These are phyloP conservation scores for Oncorhynchus masou DNA, from an alignment of 2,113 vertebrate species.

Conservation along the genomic window DNA sequence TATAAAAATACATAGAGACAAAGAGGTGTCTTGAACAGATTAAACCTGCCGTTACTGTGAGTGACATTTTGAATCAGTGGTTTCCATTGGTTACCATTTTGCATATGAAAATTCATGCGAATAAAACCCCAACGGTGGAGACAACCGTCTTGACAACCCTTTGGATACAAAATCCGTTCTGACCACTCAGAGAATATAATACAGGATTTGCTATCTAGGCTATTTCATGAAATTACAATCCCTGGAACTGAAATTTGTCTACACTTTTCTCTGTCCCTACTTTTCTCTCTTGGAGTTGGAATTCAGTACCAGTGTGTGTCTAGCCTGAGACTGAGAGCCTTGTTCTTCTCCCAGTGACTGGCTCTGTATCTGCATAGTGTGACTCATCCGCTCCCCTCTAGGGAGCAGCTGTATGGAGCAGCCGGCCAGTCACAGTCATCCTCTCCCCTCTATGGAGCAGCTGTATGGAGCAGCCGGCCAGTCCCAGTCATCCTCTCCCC, in stretches of 20 bases:
- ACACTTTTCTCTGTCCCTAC: too few relatives aligned
- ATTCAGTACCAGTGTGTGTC: background rate
- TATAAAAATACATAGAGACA: background rate
- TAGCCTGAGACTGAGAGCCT: background rate
- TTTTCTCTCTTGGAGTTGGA: background rate
- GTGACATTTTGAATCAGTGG: background rate
- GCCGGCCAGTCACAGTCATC: too few relatives aligned
- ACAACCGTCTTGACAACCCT: background rate
- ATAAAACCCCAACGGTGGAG: background rate
- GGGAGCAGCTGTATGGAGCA: too few relatives aligned
- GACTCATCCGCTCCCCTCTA: too few relatives aligned
- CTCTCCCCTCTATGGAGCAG: too few relatives aligned
- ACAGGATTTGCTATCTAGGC: background rate
- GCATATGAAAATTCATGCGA: slow-evolving; percentile 13
- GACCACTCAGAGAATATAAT: background rate
- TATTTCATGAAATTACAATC: background rate
- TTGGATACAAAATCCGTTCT: background rate
- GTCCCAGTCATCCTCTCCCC: too few relatives aligned
- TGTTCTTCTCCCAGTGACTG: background rate
- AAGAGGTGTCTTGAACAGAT: slow-evolving; percentile 17
- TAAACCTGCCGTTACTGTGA: slow-evolving; percentile 18
- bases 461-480: too few relatives aligned
- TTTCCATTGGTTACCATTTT: background rate
- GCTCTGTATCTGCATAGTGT: background rate
- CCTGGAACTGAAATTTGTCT: too few relatives aligned